Percentiles rank a stretch among this genome's conserved stretches.
These are phyloP conservation scores for Phalangium opilio DNA, from an alignment of 2,888 invertebrate species.

Conservation along the genomic window DNA sequence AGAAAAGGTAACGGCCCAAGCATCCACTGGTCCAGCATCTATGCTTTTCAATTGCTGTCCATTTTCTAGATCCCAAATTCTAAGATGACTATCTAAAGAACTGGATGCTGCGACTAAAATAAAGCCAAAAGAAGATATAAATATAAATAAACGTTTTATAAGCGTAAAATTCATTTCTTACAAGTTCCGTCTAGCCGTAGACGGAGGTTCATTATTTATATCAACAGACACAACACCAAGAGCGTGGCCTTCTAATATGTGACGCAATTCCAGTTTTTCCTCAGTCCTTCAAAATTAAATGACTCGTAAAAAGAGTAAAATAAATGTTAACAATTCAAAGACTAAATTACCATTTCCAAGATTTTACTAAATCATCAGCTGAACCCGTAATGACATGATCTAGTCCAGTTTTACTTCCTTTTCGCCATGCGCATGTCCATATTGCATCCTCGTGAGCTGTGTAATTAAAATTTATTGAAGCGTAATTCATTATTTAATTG, in stretches of 20 bases:
- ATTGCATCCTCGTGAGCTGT: constrained; percentile 83
- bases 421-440: constrained; percentile 88
- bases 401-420: constrained; percentile 36
- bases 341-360: constrained; percentile 56
- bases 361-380: constrained; percentile 79
- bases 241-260: constrained; percentile 78
- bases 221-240: constrained; percentile 89
- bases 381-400: constrained; percentile 79
- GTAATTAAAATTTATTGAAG: too few relatives aligned
- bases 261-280: constrained; percentile 51
- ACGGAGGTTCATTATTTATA: constrained; percentile 69
- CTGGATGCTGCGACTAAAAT: constrained; percentile 52
- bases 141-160: too few relatives aligned
- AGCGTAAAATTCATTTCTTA: too few relatives aligned
- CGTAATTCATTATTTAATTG: too few relatives aligned
- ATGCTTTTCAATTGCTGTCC: constrained; percentile 74
- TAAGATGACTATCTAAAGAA: constrained; percentile 79
- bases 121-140: too few relatives aligned
- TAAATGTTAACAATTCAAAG: too few relatives aligned
- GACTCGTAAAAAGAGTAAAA: too few relatives aligned
- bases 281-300: constrained; percentile 48
- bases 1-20: constrained; percentile 92
- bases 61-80: constrained; percentile 74
- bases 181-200: too few relatives aligned
- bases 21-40: constrained; percentile 65